These are phyloP conservation scores for Cremastinae sp. DNA, from an alignment of 2,888 invertebrate genomes.

Conservation along the genomic window DNA sequence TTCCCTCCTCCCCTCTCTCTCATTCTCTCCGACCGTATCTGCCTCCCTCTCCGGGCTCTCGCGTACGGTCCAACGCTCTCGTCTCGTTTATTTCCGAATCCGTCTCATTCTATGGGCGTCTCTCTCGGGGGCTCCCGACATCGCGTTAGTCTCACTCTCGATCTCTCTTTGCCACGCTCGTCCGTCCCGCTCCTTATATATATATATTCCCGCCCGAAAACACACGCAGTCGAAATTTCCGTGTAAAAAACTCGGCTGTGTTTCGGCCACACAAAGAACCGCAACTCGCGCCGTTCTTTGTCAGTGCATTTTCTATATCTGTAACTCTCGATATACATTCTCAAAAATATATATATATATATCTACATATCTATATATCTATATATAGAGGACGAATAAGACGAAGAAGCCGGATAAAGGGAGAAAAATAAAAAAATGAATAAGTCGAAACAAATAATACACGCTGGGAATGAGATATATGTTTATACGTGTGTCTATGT, in stretches of 20 bases:
- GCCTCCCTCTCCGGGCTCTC: slow-evolving; percentile 36
- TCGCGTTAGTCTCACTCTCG: slow-evolving; percentile 48
- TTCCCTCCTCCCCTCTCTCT: slow-evolving; percentile 42
- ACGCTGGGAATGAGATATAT: too few relatives aligned
- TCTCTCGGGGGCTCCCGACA: slow-evolving; percentile 48
- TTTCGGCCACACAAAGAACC: slow-evolving; percentile 47
- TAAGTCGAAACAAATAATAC: too few relatives aligned
- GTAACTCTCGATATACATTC: not conserved
- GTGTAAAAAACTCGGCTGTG: slow-evolving; percentile 14
- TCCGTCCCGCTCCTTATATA: too few relatives aligned
- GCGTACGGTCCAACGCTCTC: slow-evolving; percentile 39
- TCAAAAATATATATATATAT: too few relatives aligned
- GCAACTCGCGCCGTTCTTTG: slow-evolving; percentile 55
- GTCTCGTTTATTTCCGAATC: slow-evolving; percentile 58
- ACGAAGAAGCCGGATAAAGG: too few relatives aligned
- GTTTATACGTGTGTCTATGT: not conserved
- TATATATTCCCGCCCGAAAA: slow-evolving; percentile 13
- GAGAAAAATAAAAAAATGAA: too few relatives aligned
- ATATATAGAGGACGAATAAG: too few relatives aligned
- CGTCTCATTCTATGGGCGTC: slow-evolving; percentile 36
- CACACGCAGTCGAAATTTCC: not conserved
- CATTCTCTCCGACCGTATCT: slow-evolving; percentile 31
- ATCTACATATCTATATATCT: too few relatives aligned
- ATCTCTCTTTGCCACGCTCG: slow-evolving; percentile 40
- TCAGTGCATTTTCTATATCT: slow-evolving; percentile 23